A percentile compares a stretch with the other conserved stretches of the same genome.
phyloP scores from a whole-genome alignment of 2,888 invertebrate species.

The Mantis religiosa region DNA sequence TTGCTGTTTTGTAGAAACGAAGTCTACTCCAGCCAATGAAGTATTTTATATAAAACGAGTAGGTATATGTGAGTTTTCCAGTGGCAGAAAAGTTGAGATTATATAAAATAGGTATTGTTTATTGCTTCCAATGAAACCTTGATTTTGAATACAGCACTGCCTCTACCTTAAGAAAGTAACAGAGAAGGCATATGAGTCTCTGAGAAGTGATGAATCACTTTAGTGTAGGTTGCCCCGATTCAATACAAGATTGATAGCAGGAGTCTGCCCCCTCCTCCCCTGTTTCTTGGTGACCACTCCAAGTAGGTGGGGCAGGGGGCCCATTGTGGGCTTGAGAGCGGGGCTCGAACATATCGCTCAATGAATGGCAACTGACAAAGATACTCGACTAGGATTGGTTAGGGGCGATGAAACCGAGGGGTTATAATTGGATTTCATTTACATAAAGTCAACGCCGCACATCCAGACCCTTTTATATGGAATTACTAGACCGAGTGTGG shows the following conservation, averaged over 20 bases:
- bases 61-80: too few relatives aligned
- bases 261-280: not conserved
- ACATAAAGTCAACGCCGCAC: not conserved
- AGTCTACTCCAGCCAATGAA: too few relatives aligned
- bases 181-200: too few relatives aligned
- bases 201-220: not conserved
- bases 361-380: not conserved
- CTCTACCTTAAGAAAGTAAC: too few relatives aligned
- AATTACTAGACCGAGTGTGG: not conserved
- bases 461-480: not conserved
- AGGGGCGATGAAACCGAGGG: not conserved
- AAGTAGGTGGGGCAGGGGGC: not conserved
- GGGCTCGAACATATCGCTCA: not conserved
- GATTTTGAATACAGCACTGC: too few relatives aligned
- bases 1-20: too few relatives aligned
- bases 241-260: conserved; percentile 23
- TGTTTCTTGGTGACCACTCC: not conserved
- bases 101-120: too few relatives aligned
- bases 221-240: not conserved
- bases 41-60: too few relatives aligned
- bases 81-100: too few relatives aligned
- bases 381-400: not conserved
- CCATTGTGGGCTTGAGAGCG: not conserved
- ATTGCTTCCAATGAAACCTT: too few relatives aligned
- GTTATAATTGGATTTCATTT: not conserved